Base-by-base conservation (phyloP, 1,140 invertebrate genomes). In the Trachelipus rathkii region DNA sequence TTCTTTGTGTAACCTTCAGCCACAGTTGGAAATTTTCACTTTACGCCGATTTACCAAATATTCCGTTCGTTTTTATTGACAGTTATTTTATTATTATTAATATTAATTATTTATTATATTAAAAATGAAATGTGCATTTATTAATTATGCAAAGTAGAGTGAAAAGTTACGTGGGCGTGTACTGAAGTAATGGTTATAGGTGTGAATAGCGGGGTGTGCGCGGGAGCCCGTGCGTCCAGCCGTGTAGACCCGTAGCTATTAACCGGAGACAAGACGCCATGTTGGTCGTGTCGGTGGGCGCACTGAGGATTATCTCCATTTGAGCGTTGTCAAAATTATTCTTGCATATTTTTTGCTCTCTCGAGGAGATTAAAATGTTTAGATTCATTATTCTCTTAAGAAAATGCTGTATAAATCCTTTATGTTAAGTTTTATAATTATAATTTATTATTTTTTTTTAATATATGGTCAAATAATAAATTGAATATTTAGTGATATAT, bases 251-350 rank as follows among this genome's bases (percentile, higher is more conserved):
- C 80, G 80, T 81, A 81, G 80, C 80, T 76, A 81, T 81, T 81
- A 81, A 81, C 77, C 77, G 80, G 80, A 78, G 80, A 81, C 77
- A 78, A 81, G 80, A 76, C 80, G 80, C 80, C 80, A 81, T 81
- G 80, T 81, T 81, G 80, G 77, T 78, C 75, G 75, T 77, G 78
- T 60, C 50, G 50, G 50, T 60, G 50, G 78, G 78, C 76, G 80
- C 80, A 77, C 80, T 79, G 77, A 73, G 80, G 80, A 81, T 81
- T 81, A 81, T 81, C 80, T 81, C 80, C 80, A 33, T 33, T n/a
- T n/a, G n/a, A n/a, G n/a, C n/a, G n/a, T n/a, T n/a, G n/a, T n/a
- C n/a, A n/a, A n/a, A n/a, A n/a, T n/a, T n/a, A n/a, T n/a, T n/a
- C n/a, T n/a, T n/a, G n/a, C n/a, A n/a, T n/a, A n/a, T n/a, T n/a